Evolutionary conservation across 2,113 vertebrate genomes (phyloP), one percentile per base, ranked within the genome.

Genomic region (Carollia perspicillata): DNA sequence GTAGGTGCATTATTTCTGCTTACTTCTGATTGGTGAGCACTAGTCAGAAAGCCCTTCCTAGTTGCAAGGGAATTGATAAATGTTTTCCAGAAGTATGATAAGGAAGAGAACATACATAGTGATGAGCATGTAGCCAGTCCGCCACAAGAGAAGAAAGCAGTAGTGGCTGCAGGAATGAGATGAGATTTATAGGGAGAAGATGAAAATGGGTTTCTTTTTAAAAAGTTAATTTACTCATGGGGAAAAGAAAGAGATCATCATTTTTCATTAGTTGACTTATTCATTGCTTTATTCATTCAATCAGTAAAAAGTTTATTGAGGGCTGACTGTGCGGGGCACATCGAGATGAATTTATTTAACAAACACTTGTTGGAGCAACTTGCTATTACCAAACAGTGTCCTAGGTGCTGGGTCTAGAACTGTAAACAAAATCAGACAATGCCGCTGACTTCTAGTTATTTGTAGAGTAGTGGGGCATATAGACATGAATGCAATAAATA

Each of bases 141-240:
- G 6, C n/a, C 74, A 47, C n/a, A n/a, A 74, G 11, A 90, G 58
- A 85, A 80, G 40, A 74, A 60, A 49, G 40, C 51, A 53, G 28
- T 58, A 30, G 49, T 2, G 1, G 47, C 44, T 30, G 26, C 33
- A 81, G 20, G 66, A 95, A 75, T 53, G 37, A 58, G 37, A 49
- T 84, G 58, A n/a, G 12, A 33, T 69, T 20, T 84, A 8, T 63
- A 63, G 30, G 4, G 30, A 49, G 9, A 60, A 80, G 3, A 16
- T 93, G 78, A 71, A 88, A 86, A 65, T 40, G 4, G 42, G 42
- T 90, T 42, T 22, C 37, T 6, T 91, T 78, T 72, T 55, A 53
- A 79, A 84, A 95, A 75, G 30, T 77, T 71, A 69, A 84, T 85
- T 95, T 87, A 81, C 42, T 90, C 65, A 72, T 66, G 17, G 22